These are phyloP conservation scores for Drosophila subpulchrella DNA, from an alignment of 1,140 invertebrate genomes.

Conservation along the genomic window DNA sequence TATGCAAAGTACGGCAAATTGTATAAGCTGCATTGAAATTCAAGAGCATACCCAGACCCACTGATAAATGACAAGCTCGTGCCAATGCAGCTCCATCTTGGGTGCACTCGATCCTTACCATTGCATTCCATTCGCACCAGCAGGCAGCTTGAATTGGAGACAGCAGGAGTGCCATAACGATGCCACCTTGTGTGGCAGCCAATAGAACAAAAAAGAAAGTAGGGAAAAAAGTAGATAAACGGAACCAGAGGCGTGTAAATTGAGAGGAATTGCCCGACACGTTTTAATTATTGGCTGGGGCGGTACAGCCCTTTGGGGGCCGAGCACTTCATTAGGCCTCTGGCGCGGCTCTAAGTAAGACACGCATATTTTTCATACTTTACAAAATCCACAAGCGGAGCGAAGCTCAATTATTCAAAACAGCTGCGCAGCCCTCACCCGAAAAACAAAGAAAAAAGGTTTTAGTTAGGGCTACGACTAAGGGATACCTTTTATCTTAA, in stretches of 20 bases:
- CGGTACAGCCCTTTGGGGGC: conserved; percentile 6
- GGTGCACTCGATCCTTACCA: neutral
- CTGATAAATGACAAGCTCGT: conserved; percentile 67
- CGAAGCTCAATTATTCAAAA: conserved; percentile 74
- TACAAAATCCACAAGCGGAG: conserved; percentile 60
- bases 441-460: conserved; percentile 1
- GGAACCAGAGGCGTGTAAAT: conserved; percentile 27
- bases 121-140: neutral
- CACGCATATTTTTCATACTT: conserved; percentile 77
- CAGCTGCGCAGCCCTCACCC: conserved; percentile 26
- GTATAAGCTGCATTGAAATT: conserved; percentile 61
- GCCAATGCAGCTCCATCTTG: conserved; percentile 32
- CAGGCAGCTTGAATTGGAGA: conserved; percentile 16
- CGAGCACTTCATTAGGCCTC: conserved; percentile 55
- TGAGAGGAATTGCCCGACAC: conserved; percentile 33
- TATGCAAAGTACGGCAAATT: conserved; percentile 72
- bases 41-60: conserved; percentile 34
- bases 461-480: neutral
- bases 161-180: conserved; percentile 11
- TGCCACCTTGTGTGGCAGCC: conserved; percentile 17
- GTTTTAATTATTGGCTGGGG: conserved; percentile 41
- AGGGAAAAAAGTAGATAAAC: neutral
- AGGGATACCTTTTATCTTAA: conserved; percentile 3
- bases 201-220: neutral
- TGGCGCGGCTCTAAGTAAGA: conserved; percentile 48